Evolutionary conservation across 1,140 invertebrate genomes (phyloP), one percentile per base, ranked within the genome.

Genomic region (Aphidius gifuensis): DNA sequence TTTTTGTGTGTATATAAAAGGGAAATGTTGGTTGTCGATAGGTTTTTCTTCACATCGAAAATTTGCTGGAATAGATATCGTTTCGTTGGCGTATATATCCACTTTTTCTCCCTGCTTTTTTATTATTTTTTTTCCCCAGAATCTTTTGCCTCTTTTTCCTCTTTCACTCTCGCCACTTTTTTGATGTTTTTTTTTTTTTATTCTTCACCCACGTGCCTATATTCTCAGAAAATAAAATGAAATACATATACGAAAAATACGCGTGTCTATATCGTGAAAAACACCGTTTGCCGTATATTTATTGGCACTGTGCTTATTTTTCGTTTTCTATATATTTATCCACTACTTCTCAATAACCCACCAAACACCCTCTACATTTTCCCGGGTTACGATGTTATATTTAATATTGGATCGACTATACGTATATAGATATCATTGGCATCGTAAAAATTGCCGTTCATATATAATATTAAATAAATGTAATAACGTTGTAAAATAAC

Each of bases 401-500:
- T 80, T 79, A 77, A 80, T 80, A 80, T 80, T 80, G 77, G 79
- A 78, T 78, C 77, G 73, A 80, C 72, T 73, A 64, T 78, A 77
- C 23, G 23, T 32, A 16, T 16, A 16, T 80, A 77, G 70, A 74
- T 80, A 78, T 78, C 77, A 78, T 77, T 77, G 73, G 64, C 64
- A 61, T 77, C 78, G 72, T 80, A 80, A 80, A 80, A 74, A 55
- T 68, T 70, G 71, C 69, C 16, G 16, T 16, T 16, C 75, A 70
- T 80, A 80, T 79, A 80, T 80, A 80, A 80, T 79, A 79, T 79
- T 78, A 78, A 80, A 80, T 78, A 79, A 80, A 79, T 79, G 73
- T 77, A 80, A 78, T 79, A 78, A 71, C 68, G 66, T 65, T 44
- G 70, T 74, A 76, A 77, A 78, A 71, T 70, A 73, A 66, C 76